Evolutionary conservation across 2,797 vertebrate species (phyloP).

Genomic region (Nothura maculosa): DNA sequence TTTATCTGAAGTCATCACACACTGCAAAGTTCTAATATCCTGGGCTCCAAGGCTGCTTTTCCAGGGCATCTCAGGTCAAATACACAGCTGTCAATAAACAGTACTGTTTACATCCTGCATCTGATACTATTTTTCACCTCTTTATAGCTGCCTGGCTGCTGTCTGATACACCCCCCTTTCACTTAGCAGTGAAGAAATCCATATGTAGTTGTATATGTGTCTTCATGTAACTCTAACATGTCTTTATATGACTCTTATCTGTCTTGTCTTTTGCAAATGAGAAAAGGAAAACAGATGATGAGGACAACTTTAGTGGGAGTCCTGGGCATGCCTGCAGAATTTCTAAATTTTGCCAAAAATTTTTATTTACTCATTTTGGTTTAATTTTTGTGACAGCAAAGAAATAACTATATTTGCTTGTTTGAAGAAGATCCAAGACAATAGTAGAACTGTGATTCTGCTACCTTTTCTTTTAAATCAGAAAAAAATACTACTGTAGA

Average conservation of each 20-base stretch:
- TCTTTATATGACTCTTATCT: not conserved
- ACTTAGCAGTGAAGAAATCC: not conserved
- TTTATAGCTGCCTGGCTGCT: not conserved
- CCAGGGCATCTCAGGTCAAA: not conserved
- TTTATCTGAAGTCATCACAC: not conserved
- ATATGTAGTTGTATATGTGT: not conserved
- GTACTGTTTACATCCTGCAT: not conserved
- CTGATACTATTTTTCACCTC: constrained; percentile 7
- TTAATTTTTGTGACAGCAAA: not conserved
- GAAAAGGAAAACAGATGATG: not conserved
- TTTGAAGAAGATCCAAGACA: not conserved
- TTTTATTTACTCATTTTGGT: not conserved
- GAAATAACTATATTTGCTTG: not conserved
- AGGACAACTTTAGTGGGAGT: not conserved
- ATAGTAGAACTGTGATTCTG: not conserved
- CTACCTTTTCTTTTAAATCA: not conserved
- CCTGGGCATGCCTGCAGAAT: not conserved
- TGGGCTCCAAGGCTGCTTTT: not conserved
- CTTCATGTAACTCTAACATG: not conserved
- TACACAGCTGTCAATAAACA: not conserved
- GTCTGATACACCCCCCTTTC: not conserved
- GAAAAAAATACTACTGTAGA: not conserved
- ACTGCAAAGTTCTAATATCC: not conserved
- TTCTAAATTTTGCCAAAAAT: not conserved
- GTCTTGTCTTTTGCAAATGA: not conserved